A percentile compares a stretch with the other conserved stretches of the same genome.
These are phyloP conservation scores for Triplophysa siluroides DNA, from an alignment of 2,113 vertebrate genomes.

Conservation along the genomic window DNA sequence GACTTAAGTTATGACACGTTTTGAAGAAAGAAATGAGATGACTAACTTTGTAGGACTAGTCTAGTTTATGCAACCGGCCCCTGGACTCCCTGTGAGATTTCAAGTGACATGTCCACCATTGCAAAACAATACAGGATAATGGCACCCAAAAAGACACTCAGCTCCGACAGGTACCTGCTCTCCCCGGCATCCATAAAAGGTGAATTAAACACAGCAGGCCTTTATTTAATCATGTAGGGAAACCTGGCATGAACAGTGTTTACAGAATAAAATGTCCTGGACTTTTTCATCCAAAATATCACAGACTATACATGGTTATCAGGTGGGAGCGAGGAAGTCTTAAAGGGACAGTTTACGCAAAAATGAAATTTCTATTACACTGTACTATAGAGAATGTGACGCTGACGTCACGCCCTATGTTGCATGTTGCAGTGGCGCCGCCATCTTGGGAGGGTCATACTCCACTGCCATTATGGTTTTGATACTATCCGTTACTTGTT, in stretches of 20 bases:
- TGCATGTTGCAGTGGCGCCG: too few species aligned
- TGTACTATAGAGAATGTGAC: too few species aligned
- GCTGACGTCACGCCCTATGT: too few species aligned
- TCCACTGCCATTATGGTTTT: too few species aligned
- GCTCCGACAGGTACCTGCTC: not conserved
- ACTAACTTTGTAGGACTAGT: conserved; percentile 7
- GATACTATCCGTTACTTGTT: too few species aligned
- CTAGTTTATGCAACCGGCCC: conserved; percentile 52
- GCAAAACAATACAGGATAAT: conserved; percentile 50
- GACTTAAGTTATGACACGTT: too few species aligned
- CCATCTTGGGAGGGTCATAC: too few species aligned
- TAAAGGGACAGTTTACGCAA: too few species aligned
- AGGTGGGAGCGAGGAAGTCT: not conserved
- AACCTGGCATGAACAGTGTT: conserved; percentile 14
- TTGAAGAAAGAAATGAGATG: not conserved
- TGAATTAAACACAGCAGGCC: conserved; percentile 19
- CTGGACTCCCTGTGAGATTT: conserved; percentile 53
- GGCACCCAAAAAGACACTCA: not conserved
- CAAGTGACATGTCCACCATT: conserved; percentile 54
- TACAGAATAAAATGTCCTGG: not conserved
- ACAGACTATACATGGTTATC: not conserved
- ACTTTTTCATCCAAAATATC: conserved; percentile 1
- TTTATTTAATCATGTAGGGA: conserved; percentile 18
- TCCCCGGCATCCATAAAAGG: not conserved
- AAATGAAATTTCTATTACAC: too few species aligned